Percentiles rank a stretch among this genome's conserved stretches.
Evolutionary conservation across 2,797 vertebrate genomes (phyloP).

Genomic region (Typhlichthys eigenmanni): DNA sequence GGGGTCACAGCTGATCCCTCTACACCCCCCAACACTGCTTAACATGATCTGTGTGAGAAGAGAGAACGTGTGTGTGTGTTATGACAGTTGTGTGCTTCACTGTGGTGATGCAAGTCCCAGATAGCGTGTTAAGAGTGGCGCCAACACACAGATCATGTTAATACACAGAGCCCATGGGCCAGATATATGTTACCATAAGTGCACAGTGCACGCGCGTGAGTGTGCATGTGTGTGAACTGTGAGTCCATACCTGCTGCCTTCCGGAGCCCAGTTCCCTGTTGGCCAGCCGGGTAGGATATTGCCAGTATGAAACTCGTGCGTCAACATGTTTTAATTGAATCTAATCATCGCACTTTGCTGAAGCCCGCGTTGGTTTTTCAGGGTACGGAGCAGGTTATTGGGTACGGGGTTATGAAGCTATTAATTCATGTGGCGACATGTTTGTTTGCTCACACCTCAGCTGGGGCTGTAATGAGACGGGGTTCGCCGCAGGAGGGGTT

Average conservation of each 20-base stretch:
- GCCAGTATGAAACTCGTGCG: conserved; percentile 59
- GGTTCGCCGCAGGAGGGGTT: conserved; percentile 41
- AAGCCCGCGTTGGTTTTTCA: conserved; percentile 60
- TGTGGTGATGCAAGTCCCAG: background rate
- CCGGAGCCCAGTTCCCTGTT: conserved; percentile 53
- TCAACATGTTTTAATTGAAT: conserved; percentile 78
- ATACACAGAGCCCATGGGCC: conserved; percentile 55
- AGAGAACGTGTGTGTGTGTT: background rate
- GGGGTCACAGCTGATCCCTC: background rate
- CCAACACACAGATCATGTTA: conserved; percentile 50
- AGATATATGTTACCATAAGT: conserved; percentile 51
- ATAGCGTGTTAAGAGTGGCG: background rate
- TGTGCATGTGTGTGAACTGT: conserved; percentile 28
- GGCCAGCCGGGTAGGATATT: conserved; percentile 42
- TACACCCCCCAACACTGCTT: conserved; percentile 3
- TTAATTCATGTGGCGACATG: conserved; percentile 69
- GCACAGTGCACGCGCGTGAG: conserved; percentile 9
- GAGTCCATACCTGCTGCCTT: conserved; percentile 68
- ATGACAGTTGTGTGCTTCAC: too few relatives aligned
- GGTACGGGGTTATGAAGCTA: conserved; percentile 64
- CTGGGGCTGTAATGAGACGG: conserved; percentile 57
- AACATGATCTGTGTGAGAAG: conserved; percentile 6
- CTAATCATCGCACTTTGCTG: conserved; percentile 62
- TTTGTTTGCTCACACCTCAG: conserved; percentile 64
- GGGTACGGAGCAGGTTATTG: conserved; percentile 63